Percentiles rank a stretch among this genome's conserved stretches.
Conservation (phyloP, 2,797 vertebrate genomes). For the Sebastes elongatus region DNA sequence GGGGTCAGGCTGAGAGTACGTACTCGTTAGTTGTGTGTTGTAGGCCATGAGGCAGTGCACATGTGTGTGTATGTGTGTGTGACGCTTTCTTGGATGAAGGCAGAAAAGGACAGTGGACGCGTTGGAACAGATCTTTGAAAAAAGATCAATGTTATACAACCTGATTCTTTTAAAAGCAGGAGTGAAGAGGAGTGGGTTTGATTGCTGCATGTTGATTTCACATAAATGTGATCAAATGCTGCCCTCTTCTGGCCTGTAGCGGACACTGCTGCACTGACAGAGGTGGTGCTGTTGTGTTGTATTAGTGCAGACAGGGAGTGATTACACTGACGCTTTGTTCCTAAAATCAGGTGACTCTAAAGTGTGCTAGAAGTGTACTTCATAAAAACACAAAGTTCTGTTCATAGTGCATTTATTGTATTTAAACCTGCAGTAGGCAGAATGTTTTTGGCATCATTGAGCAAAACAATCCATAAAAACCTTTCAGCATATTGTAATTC, state of each 20-base stretch:
- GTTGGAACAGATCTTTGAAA: constrained; percentile 25
- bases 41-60: neutral
- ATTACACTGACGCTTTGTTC: neutral
- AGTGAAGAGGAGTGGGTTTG: neutral
- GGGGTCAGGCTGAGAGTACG: constrained; percentile 24
- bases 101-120: neutral
- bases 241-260: constrained; percentile 50
- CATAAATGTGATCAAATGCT: neutral
- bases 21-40: constrained; percentile 14
- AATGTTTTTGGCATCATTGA: no score
- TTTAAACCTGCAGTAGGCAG: no score
- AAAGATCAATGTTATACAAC: constrained; percentile 31
- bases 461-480: no score
- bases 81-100: neutral
- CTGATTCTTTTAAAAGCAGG: neutral
- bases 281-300: neutral
- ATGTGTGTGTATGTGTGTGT: constrained; percentile 8
- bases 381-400: neutral
- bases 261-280: neutral
- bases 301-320: neutral
- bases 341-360: neutral
- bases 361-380: neutral
- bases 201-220: neutral
- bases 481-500: no score
- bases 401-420: neutral